Evolutionary conservation across 1,140 invertebrate species (phyloP).

Genomic region (Drosophila sp.): DNA sequence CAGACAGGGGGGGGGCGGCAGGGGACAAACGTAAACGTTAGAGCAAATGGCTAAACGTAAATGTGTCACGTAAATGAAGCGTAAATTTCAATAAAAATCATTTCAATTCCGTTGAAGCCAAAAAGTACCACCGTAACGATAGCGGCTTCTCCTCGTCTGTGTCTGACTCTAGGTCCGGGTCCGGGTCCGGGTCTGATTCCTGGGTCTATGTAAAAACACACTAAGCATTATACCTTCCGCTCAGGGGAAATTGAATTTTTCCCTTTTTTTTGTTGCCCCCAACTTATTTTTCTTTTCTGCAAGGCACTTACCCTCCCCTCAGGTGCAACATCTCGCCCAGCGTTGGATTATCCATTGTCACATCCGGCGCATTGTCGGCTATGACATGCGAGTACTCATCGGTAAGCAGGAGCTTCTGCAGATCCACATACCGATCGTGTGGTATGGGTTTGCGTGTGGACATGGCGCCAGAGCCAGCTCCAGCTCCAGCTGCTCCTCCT

Average conservation of each 20-base stretch:
- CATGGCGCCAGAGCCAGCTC: constrained; percentile 32
- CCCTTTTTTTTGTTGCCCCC: constrained; percentile 29
- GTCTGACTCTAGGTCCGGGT: background rate
- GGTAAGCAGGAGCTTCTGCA: constrained; percentile 78
- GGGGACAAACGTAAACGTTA: constrained; percentile 30
- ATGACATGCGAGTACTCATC: constrained; percentile 73
- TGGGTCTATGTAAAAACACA: constrained; percentile 41
- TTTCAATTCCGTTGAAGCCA: constrained; percentile 74
- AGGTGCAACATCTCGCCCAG: constrained; percentile 87
- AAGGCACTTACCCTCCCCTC: constrained; percentile 85
- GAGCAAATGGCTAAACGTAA: constrained; percentile 77
- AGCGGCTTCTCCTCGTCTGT: constrained; percentile 19
- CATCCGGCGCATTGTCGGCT: constrained; percentile 82
- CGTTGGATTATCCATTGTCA: constrained; percentile 86
- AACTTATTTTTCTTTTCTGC: constrained; percentile 14
- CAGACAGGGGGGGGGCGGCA: too few relatives aligned
- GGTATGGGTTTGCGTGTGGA: constrained; percentile 66
- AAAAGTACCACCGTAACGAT: constrained; percentile 65
- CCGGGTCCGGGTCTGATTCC: background rate
- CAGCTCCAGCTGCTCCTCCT: constrained; percentile 22
- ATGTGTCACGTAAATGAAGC: constrained; percentile 81
- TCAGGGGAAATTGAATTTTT: constrained; percentile 76
- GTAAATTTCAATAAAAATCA: constrained; percentile 82
- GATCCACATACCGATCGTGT: constrained; percentile 86
- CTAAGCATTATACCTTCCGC: constrained; percentile 75